Base-by-base conservation (phyloP, 2,888 invertebrate species). In the Clivina fossor region DNA sequence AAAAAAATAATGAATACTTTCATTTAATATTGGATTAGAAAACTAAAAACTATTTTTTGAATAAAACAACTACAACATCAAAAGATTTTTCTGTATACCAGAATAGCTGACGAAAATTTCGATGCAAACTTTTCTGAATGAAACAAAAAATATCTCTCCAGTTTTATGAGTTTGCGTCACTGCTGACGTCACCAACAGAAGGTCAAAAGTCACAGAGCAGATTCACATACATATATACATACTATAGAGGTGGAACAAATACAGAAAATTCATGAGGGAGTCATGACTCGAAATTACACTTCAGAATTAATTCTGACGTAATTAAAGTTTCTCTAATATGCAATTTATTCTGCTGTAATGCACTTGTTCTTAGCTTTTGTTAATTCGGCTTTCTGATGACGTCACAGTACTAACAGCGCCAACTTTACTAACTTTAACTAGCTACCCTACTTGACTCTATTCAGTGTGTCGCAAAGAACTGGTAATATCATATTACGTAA, bases 261-360 rank as follows among this genome's bases (percentile, higher is more conserved):
- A n/a, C n/a, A n/a, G n/a, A n/a, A n/a, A n/a, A n/a, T n/a, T n/a
- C 50, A 41, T 28, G 40, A 20, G 53, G 40, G 43, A 51, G 13
- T 32, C 44, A 44, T 53, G 44, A 35, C 11, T 44, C 28, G 37
- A 44, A 53, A 53, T 53, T 53, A 53, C 53, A 44, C 44, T 28
- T 53, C 53, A 37, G 37, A 53, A 53, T 53, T 53, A 53, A 51
- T 53, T 53, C 53, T 37, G 18, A 19, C 40, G 43, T 44, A 53
- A 53, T 44, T 53, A 53, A 44, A 53, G 35, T 53, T 35, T 37
- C n/a, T n/a, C 44, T 53, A 53, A 53, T 53, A 53, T 53, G 44
- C 53, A 53, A 53, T 53, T 53, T 53, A 53, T 53, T 53, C 53
- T 28, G 30, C 41, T 53, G 53, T 44, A 53, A 53, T 53, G 37